These are phyloP conservation scores for Glyptemys insculpta DNA, from an alignment of 2,797 vertebrate species.

Conservation along the genomic window DNA sequence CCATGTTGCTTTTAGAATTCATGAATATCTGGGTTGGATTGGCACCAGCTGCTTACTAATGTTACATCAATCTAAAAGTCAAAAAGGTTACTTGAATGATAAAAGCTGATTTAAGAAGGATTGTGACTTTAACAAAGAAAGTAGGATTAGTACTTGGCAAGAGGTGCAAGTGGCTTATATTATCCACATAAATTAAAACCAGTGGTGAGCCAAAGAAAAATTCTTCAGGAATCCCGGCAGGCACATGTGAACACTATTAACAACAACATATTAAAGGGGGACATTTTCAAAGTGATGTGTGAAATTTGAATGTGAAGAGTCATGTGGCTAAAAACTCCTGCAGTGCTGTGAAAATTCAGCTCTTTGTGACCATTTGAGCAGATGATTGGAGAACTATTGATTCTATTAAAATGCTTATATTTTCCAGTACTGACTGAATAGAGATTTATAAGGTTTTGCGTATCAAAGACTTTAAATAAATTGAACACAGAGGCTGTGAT, in stretches of 20 bases:
- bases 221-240: background rate
- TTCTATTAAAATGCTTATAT: background rate
- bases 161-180: background rate
- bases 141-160: background rate
- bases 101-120: background rate
- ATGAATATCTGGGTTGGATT: background rate
- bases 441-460: background rate
- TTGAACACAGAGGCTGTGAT: background rate
- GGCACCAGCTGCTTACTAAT: background rate
- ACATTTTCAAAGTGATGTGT: conserved; percentile 13
- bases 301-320: conserved; percentile 3
- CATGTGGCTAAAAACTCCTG: background rate
- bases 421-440: background rate
- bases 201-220: background rate
- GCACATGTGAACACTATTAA: background rate
- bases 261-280: background rate
- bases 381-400: background rate
- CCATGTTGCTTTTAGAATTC: background rate
- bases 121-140: background rate
- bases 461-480: background rate
- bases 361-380: background rate
- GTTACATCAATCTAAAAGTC: background rate
- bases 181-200: background rate
- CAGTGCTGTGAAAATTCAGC: conserved; percentile 17
- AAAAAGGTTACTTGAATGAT: background rate